These are phyloP conservation scores for Dinomys branickii DNA, from an alignment of 2,113 vertebrate species.

Conservation along the genomic window DNA sequence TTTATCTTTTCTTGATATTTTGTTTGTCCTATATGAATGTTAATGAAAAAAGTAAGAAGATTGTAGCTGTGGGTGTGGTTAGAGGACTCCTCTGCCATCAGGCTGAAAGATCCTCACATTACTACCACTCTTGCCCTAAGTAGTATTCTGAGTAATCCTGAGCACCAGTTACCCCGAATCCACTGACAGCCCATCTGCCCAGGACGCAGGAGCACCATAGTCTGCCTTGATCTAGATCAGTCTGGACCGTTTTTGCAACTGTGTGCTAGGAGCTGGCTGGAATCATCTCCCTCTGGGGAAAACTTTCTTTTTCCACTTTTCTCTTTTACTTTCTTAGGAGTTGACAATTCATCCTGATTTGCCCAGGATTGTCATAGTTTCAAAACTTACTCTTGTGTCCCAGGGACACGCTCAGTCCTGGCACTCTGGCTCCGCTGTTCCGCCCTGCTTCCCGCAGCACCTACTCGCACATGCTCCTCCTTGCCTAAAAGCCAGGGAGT, in stretches of 20 bases:
- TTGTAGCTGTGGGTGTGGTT: not conserved
- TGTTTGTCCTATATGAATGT: not conserved
- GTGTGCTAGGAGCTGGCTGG: not conserved
- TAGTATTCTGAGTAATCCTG: not conserved
- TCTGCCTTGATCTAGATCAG: not conserved
- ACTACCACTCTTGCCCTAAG: not conserved
- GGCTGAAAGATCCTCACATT: not conserved
- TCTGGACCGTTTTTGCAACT: not conserved
- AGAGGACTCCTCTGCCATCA: not conserved
- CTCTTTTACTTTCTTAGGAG: not conserved
- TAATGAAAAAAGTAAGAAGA: not conserved
- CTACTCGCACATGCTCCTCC: not conserved
- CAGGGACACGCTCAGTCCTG: not conserved
- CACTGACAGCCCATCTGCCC: not conserved
- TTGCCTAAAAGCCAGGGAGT: not conserved
- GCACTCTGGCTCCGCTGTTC: not conserved
- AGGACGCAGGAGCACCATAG: not conserved
- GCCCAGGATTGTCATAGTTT: not conserved
- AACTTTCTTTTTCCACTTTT: not conserved
- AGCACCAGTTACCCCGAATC: not conserved
- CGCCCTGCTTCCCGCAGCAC: not conserved
- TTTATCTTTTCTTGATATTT: not conserved
- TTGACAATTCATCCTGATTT: not conserved
- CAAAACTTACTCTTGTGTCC: not conserved
- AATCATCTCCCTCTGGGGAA: not conserved